Evolutionary conservation across 2,797 vertebrate genomes (phyloP), one percentile per base, ranked within the genome.

Genomic region (Zenarchopterus dispar): DNA sequence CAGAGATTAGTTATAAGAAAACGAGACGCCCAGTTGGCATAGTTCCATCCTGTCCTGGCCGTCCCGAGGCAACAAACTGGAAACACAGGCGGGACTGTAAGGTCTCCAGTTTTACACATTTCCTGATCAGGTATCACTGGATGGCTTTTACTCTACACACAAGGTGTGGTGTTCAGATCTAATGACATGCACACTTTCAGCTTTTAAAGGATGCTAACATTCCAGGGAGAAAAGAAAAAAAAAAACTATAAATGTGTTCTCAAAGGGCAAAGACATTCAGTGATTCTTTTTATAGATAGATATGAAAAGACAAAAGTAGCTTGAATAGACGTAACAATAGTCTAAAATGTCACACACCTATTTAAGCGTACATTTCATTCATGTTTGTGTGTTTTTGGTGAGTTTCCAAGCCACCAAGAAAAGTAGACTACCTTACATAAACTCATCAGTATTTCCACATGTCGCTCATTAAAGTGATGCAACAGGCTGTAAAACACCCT

Each of bases 401-500:
- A 41, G 56, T 81, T 49, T 81, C 61, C 49, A 67, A 64, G 77
- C 45, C 65, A 55, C 62, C 47, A 67, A 66, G 53, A 39, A 21
- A 69, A 77, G 56, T 23, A 60, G 69, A 57, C 51, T 33, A n/a
- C n/a, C n/a, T n/a, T n/a, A 44, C 61, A 21, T 45, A 48, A 41
- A 52, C 36, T 39, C 54, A 75, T 73, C 43, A 60, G 18, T 49
- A 42, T 72, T 82, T 80, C 65, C 46, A 26, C 28, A 42, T 59
- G 56, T 45, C 77, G 55, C 58, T 64, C 62, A 81, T 75, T 76
- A 76, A 90, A 83, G 72, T 94, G 91, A 94, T 84, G 91, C 89
- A 94, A 94, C 75, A 62, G 59, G 43, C 65, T 88, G 93, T 62
- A 93, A 93, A 86, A 70, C 64, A 60, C 42, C 43, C 60, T 82